Percentiles rank a stretch among this genome's conserved stretches.
Evolutionary conservation across 2,888 invertebrate species (phyloP).

Genomic region (Dicycla oo): DNA sequence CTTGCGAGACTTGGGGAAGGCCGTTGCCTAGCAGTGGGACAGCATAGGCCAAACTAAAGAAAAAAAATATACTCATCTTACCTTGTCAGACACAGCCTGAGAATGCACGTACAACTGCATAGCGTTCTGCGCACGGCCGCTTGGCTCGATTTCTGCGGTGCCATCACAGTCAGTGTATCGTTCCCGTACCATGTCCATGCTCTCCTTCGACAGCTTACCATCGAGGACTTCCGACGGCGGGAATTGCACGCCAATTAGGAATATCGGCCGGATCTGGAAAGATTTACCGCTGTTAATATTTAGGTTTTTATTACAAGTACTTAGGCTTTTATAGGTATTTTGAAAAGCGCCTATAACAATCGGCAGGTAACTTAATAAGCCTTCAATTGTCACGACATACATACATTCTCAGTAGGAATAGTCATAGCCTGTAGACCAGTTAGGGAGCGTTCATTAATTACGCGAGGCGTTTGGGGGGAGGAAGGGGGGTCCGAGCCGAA

Average conservation of each 20-base stretch:
- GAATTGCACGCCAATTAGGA: conserved; percentile 87
- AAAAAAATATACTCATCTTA: conserved; percentile 59
- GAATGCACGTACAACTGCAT: conserved; percentile 89
- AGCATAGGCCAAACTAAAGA: neutral
- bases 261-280: conserved; percentile 88
- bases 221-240: conserved; percentile 80
- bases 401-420: too few species aligned
- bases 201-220: conserved; percentile 78
- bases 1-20: neutral
- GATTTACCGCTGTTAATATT: conserved; percentile 1
- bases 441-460: too few species aligned
- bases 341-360: neutral
- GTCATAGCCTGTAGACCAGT: too few species aligned
- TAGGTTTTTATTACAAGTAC: neutral
- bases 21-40: neutral
- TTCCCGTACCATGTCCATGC: conserved; percentile 69
- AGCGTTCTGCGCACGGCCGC: conserved; percentile 79
- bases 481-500: too few species aligned
- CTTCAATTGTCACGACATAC: too few species aligned
- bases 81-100: conserved; percentile 91
- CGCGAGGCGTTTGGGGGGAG: too few species aligned
- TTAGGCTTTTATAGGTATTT: too few species aligned
- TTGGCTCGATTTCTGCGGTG: conserved; percentile 76
- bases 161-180: conserved; percentile 70
- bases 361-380: neutral